Evolutionary conservation across 2,888 invertebrate genomes (phyloP).

Genomic region (Drosophila austrosaltans): DNA sequence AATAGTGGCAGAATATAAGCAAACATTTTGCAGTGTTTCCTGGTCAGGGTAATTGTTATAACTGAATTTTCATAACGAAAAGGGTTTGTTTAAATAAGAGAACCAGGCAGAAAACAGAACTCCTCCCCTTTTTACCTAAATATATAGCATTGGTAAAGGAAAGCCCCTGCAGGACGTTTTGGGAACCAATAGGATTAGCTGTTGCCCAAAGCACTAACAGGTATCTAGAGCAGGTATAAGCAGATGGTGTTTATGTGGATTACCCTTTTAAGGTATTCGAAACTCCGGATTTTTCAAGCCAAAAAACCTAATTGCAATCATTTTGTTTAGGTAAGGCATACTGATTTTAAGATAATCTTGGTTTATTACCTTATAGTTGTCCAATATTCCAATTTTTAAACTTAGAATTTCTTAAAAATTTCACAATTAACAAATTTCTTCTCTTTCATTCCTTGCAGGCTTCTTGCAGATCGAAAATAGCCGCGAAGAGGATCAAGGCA

Average conservation of each 20-base stretch:
- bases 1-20: neutral
- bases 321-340: no score
- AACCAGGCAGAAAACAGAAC: slow-evolving; percentile 48
- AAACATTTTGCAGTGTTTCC: slow-evolving; percentile 27
- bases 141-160: neutral
- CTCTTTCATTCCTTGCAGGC: slow-evolving; percentile 63
- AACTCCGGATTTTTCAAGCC: no score
- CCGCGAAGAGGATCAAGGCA: slow-evolving; percentile 95
- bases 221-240: neutral
- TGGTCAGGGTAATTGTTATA: neutral
- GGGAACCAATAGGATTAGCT: slow-evolving; percentile 13
- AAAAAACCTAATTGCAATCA: no score
- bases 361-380: no score
- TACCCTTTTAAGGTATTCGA: neutral
- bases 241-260: neutral
- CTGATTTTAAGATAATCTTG: no score
- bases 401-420: no score
- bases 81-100: slow-evolving; percentile 36
- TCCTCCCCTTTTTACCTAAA: neutral
- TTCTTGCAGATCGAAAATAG: slow-evolving; percentile 93
- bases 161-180: neutral
- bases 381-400: no score
- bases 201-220: neutral
- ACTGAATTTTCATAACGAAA: slow-evolving; percentile 31
- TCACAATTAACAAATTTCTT: neutral